Evolutionary conservation across 2,113 vertebrate species (phyloP).

Genomic region (Sapajus apella): DNA sequence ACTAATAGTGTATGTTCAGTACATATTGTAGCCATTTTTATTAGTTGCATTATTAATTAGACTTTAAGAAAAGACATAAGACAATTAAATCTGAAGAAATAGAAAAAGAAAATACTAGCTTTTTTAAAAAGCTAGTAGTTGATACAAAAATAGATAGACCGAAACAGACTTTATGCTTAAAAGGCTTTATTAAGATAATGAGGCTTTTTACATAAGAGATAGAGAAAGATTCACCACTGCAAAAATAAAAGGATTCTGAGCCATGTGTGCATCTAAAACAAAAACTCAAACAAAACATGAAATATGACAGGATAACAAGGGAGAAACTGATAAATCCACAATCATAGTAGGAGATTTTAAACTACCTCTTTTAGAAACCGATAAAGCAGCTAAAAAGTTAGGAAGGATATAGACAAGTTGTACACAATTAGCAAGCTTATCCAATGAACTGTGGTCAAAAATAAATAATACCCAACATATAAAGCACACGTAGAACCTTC

Average conservation of each 20-base stretch:
- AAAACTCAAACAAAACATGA: not conserved
- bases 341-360: not conserved
- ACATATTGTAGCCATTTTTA: slow-evolving; percentile 4
- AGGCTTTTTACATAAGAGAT: not conserved
- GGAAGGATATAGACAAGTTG: not conserved
- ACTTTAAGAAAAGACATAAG: not conserved
- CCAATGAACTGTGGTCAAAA: not conserved
- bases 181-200: not conserved
- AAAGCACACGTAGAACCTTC: not conserved
- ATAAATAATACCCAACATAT: not conserved
- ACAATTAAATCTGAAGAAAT: not conserved
- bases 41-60: not conserved
- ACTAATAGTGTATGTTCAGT: not conserved
- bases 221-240: not conserved
- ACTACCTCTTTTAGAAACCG: not conserved
- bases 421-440: not conserved
- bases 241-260: not conserved
- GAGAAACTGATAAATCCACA: not conserved
- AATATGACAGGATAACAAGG: not conserved
- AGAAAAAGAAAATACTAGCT: not conserved
- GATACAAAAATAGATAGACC: not conserved
- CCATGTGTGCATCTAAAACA: not conserved
- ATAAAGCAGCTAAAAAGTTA: not conserved
- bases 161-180: not conserved
- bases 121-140: not conserved